Conservation (phyloP, 1,140 invertebrate species). For the Acromyrmex charruanus region DNA sequence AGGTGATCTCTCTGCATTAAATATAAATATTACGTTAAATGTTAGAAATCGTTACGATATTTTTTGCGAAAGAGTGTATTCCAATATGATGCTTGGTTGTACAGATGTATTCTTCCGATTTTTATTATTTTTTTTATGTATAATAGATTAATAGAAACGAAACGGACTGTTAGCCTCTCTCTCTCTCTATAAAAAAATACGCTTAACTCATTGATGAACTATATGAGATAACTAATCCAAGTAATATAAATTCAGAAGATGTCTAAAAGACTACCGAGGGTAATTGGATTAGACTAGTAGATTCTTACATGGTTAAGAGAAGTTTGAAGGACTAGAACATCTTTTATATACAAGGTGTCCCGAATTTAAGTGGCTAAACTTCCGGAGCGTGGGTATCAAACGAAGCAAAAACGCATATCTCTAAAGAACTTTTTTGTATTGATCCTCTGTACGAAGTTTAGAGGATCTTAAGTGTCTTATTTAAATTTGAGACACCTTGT, state of each 20-base stretch:
- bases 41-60: conserved; percentile 3
- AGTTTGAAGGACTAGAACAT: not conserved
- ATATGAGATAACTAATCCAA: conserved; percentile 9
- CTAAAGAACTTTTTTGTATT: no score
- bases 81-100: not conserved
- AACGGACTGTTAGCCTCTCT: conserved; percentile 44
- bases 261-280: not conserved
- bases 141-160: not conserved
- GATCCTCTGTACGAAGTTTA: no score
- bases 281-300: not conserved
- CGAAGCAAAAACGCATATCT: no score
- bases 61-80: conserved; percentile 12
- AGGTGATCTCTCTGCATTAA: not conserved
- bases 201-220: conserved; percentile 56
- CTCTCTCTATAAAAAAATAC: conserved; percentile 24
- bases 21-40: conserved; percentile 17
- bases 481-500: no score
- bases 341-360: not conserved
- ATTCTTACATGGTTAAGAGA: not conserved
- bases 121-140: not conserved
- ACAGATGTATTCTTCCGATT: not conserved
- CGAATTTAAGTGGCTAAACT: no score
- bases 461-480: no score
- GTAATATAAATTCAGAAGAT: conserved; percentile 16
- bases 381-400: no score